These are phyloP conservation scores for Lamellibrachia luymesi DNA, from an alignment of 1,140 invertebrate species.

Conservation along the genomic window DNA sequence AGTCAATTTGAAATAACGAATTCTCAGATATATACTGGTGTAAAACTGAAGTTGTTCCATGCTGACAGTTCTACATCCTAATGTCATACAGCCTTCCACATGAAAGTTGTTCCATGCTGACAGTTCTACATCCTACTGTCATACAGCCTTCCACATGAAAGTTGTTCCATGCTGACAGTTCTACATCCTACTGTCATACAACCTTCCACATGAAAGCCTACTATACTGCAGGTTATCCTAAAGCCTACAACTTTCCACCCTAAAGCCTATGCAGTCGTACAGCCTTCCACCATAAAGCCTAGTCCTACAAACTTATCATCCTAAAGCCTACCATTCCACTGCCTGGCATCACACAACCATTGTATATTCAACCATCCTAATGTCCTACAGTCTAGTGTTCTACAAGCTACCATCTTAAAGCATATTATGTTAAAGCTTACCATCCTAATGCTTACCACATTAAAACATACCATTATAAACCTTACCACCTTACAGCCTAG, in stretches of 20 bases:
- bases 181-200: too few species aligned
- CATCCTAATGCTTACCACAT: neutral
- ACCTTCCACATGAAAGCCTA: too few species aligned
- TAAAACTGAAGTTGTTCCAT: neutral
- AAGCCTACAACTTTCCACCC: too few species aligned
- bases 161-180: too few species aligned
- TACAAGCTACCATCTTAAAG: neutral
- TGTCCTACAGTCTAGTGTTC: neutral
- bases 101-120: too few species aligned
- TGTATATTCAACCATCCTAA: neutral
- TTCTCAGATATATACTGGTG: neutral
- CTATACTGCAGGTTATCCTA: too few species aligned
- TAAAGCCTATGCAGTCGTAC: too few species aligned
- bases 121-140: too few species aligned
- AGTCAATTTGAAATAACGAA: neutral
- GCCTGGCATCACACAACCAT: neutral
- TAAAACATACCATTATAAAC: neutral
- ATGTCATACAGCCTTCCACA: too few species aligned
- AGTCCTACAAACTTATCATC: neutral
- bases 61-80: too few species aligned
- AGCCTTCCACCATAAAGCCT: neutral
- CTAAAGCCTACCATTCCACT: neutral
- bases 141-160: too few species aligned
- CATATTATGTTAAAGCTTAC: neutral
- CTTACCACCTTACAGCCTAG: neutral